Percentiles rank a stretch among this genome's conserved stretches.
These are phyloP conservation scores for Apoderus coryli DNA, from an alignment of 2,888 invertebrate species.

Conservation along the genomic window DNA sequence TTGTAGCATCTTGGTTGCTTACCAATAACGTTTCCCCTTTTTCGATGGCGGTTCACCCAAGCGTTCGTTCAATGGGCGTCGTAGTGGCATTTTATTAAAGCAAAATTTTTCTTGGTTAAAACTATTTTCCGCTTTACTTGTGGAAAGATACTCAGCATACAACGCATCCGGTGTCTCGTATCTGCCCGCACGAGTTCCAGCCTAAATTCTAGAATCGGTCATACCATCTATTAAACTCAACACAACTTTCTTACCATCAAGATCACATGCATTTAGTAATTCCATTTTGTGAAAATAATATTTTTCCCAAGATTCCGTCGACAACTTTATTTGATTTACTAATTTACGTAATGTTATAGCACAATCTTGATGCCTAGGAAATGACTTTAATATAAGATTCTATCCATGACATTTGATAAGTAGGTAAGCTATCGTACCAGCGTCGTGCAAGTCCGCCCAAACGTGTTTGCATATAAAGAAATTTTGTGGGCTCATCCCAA, in stretches of 20 bases:
- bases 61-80: too few relatives aligned
- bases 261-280: conserved; percentile 10
- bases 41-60: too few relatives aligned
- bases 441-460: too few relatives aligned
- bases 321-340: conserved; percentile 9
- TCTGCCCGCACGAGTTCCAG: conserved; percentile 12
- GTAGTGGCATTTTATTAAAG: too few relatives aligned
- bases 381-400: too few relatives aligned
- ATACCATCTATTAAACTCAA: conserved; percentile 12
- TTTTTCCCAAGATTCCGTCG: conserved; percentile 10
- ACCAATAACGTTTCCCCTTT: too few relatives aligned
- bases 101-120: too few relatives aligned
- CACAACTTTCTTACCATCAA: conserved; percentile 12
- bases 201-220: conserved; percentile 10
- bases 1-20: background rate
- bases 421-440: too few relatives aligned
- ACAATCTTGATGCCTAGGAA: conserved; percentile 14
- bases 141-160: background rate
- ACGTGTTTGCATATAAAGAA: too few relatives aligned
- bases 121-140: too few relatives aligned
- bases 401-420: too few relatives aligned
- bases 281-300: conserved; percentile 14
- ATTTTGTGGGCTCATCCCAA: too few relatives aligned
- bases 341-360: conserved; percentile 12
- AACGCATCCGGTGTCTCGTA: conserved; percentile 9